Evolutionary conservation across 2,888 invertebrate genomes (phyloP).

Genomic region (Crioceris asparagi): DNA sequence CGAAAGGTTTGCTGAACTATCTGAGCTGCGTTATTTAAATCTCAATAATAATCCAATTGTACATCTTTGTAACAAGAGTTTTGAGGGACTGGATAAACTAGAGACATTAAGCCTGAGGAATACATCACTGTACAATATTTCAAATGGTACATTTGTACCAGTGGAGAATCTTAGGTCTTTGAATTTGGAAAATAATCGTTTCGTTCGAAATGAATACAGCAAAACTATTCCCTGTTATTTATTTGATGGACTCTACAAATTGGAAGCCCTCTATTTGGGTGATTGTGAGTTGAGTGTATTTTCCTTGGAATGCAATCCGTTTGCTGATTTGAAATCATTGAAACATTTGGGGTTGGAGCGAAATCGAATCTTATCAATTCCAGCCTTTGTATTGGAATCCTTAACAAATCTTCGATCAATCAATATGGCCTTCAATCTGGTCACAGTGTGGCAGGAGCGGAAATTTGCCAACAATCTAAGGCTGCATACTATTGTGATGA

Average conservation of each 20-base stretch:
- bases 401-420: slow-evolving; percentile 39
- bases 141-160: slow-evolving; percentile 39
- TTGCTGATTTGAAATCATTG: slow-evolving; percentile 42
- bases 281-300: slow-evolving; percentile 42
- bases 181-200: slow-evolving; percentile 45
- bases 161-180: slow-evolving; percentile 40
- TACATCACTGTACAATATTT: slow-evolving; percentile 42
- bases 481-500: slow-evolving; percentile 37
- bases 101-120: slow-evolving; percentile 43
- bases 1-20: slow-evolving; percentile 42
- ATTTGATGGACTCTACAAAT: slow-evolving; percentile 42
- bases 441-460: slow-evolving; percentile 44
- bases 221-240: slow-evolving; percentile 26
- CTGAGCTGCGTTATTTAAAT: slow-evolving; percentile 40
- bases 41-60: slow-evolving; percentile 45
- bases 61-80: slow-evolving; percentile 41
- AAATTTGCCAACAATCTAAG: slow-evolving; percentile 40
- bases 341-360: slow-evolving; percentile 42
- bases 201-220: slow-evolving; percentile 28
- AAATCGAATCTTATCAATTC: slow-evolving; percentile 41
- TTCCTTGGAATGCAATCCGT: slow-evolving; percentile 40
- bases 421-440: slow-evolving; percentile 43
- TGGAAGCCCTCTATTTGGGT: slow-evolving; percentile 41
- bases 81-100: slow-evolving; percentile 42
- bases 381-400: slow-evolving; percentile 38